phyloP scores from a whole-genome alignment of 1,140 invertebrate genomes.

The Brachionus rubens region DNA sequence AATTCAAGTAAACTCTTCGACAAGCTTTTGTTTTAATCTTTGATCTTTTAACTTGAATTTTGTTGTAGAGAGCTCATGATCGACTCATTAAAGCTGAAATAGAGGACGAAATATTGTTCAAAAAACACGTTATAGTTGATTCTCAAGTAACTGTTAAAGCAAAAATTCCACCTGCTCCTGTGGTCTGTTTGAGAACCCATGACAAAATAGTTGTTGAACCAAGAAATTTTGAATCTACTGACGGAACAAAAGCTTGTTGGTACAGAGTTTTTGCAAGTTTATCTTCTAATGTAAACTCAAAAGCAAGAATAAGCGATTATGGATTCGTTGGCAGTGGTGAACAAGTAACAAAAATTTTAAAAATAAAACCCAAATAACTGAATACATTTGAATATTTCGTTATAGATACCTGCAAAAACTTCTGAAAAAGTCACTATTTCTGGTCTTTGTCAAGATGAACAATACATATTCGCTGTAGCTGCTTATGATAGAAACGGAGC shows the following conservation, averaged over 20 bases:
- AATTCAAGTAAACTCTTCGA: slow-evolving; percentile 24
- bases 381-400: too few relatives aligned
- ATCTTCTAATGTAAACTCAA: slow-evolving; percentile 55
- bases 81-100: background rate
- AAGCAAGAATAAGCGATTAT: slow-evolving; percentile 57
- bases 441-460: slow-evolving; percentile 54
- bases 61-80: slow-evolving; percentile 11
- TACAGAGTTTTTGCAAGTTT: slow-evolving; percentile 57
- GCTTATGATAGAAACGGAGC: slow-evolving; percentile 58
- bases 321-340: slow-evolving; percentile 56
- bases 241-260: slow-evolving; percentile 19
- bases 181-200: background rate
- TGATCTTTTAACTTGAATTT: background rate
- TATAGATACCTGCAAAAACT: slow-evolving; percentile 3
- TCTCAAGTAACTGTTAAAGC: background rate
- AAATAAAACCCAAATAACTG: too few relatives aligned
- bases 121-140: background rate
- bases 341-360: slow-evolving; percentile 53
- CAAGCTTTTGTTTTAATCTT: background rate
- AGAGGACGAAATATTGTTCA: slow-evolving; percentile 1
- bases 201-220: slow-evolving; percentile 40
- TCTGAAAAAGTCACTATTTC: slow-evolving; percentile 49
- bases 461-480: slow-evolving; percentile 59
- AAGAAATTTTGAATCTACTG: background rate
- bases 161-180: slow-evolving; percentile 25